phyloP scores from a whole-genome alignment of 2,888 invertebrate species.

The Eupithecia inturbata region DNA sequence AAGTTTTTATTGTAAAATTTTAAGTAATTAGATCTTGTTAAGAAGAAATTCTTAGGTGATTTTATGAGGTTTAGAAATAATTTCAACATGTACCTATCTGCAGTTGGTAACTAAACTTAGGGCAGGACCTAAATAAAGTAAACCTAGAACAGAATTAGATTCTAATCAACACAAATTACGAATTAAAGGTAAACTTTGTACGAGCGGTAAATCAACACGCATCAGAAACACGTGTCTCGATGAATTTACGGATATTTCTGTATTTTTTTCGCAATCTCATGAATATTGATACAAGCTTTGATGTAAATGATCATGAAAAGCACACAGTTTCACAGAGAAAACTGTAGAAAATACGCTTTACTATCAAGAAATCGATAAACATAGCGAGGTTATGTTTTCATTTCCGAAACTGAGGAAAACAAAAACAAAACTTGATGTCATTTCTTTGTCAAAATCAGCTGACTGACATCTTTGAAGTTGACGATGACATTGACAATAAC shows the following conservation, averaged over 20 bases:
- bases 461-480: background rate
- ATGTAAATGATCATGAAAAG: background rate
- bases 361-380: slow-evolving; percentile 35
- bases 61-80: slow-evolving; percentile 45
- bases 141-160: background rate
- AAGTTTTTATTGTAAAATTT: slow-evolving; percentile 32
- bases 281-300: background rate
- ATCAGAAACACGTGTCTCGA: background rate
- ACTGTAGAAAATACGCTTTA: background rate
- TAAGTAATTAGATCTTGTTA: slow-evolving; percentile 19
- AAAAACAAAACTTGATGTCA: slow-evolving; percentile 4
- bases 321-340: slow-evolving; percentile 12
- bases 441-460: slow-evolving; percentile 15
- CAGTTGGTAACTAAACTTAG: background rate
- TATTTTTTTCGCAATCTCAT: background rate
- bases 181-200: background rate
- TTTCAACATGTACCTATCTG: slow-evolving; percentile 46
- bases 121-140: background rate
- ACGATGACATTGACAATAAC: slow-evolving; percentile 35
- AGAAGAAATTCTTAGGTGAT: slow-evolving; percentile 39
- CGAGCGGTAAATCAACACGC: background rate
- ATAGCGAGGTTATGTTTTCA: slow-evolving; percentile 45
- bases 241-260: slow-evolving; percentile 6
- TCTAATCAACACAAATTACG: background rate
- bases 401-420: slow-evolving; percentile 27